Conservation (phyloP, 2,113 vertebrate species). For the Hyperoodon ampullatus region DNA sequence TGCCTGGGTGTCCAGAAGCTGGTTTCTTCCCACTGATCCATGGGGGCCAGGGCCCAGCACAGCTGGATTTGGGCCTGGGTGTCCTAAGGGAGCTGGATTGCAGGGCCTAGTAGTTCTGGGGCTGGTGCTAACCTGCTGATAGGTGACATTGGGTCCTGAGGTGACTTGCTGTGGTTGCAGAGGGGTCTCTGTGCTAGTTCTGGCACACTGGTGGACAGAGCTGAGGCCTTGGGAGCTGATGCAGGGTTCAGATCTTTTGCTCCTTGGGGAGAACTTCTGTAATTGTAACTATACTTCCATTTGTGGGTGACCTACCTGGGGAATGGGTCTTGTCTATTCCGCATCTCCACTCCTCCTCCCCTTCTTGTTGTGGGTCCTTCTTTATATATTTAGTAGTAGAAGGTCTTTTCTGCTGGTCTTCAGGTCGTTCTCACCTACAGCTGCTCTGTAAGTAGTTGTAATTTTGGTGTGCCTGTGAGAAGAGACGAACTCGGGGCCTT, state of each 20-base stretch:
- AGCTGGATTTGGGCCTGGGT: background rate
- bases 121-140: background rate
- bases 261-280: background rate
- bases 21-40: background rate
- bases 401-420: background rate
- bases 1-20: background rate
- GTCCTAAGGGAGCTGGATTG: background rate
- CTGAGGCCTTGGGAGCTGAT: background rate
- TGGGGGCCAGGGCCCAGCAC: background rate
- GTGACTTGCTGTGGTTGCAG: background rate
- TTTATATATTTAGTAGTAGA: background rate
- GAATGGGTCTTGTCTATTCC: background rate
- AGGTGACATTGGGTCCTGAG: background rate
- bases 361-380: background rate
- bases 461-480: background rate
- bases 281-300: background rate
- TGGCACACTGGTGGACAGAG: background rate
- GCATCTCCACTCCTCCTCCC: background rate
- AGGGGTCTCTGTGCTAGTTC: background rate
- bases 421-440: background rate
- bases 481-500: background rate
- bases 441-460: background rate
- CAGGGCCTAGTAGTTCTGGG: background rate
- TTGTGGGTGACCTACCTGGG: background rate
- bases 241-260: background rate